Evolutionary conservation across 2,797 vertebrate species (phyloP).

Genomic region (Brachymystax lenok): DNA sequence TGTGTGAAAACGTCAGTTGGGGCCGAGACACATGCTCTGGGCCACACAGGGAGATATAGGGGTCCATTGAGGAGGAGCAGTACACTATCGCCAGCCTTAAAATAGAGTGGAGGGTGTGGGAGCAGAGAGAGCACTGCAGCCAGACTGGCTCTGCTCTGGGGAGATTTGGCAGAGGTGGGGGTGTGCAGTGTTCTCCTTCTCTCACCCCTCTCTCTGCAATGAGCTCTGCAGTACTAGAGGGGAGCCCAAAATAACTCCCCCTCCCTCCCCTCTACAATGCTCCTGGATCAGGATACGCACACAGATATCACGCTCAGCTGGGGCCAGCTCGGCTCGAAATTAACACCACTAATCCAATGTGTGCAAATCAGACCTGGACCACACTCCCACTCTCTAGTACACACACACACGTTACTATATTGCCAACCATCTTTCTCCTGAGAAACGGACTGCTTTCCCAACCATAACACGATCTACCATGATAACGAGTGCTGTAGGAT

Average conservation of each 20-base stretch:
- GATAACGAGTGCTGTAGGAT: background rate
- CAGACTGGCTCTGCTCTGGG: constrained; percentile 48
- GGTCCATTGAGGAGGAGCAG: constrained; percentile 37
- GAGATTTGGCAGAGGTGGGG: background rate
- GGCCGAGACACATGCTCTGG: constrained; percentile 10
- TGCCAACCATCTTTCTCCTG: background rate
- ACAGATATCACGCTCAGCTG: constrained; percentile 28
- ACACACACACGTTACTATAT: background rate
- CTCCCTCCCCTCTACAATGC: constrained; percentile 18
- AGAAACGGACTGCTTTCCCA: background rate
- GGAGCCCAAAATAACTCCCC: constrained; percentile 50
- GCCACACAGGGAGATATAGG: constrained; percentile 55
- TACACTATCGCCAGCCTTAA: constrained; percentile 59
- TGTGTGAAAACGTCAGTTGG: background rate
- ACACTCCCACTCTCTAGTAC: constrained; percentile 15
- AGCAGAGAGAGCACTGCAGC: constrained; percentile 52
- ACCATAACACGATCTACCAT: background rate
- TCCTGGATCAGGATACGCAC: constrained; percentile 25
- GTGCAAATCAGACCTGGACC: constrained; percentile 40
- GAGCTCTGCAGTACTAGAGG: constrained; percentile 37
- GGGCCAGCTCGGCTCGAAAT: constrained; percentile 36
- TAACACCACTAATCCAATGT: constrained; percentile 48
- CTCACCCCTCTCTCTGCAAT: constrained; percentile 27
- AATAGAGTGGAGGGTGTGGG: constrained; percentile 65
- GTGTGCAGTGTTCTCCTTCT: constrained; percentile 34